These are phyloP conservation scores for Phyllotis vaccarum DNA, from an alignment of 2,797 vertebrate genomes.

Conservation along the genomic window DNA sequence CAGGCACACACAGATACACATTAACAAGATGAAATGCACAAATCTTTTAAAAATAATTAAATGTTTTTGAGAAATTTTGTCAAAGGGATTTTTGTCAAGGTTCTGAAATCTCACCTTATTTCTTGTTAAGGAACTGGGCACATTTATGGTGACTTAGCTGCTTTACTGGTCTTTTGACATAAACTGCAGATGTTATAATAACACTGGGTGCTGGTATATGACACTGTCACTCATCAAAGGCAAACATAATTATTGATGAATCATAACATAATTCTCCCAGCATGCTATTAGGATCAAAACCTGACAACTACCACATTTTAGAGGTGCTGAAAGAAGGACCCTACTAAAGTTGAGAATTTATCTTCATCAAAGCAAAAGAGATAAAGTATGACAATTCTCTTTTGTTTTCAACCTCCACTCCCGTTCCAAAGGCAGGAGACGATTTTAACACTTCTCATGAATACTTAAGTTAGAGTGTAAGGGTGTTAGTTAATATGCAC, in stretches of 20 bases:
- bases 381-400: constrained; percentile 37
- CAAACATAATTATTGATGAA: constrained; percentile 34
- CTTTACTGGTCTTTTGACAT: neutral
- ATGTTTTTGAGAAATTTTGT: neutral
- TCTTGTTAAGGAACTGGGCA: neutral
- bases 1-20: neutral
- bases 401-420: constrained; percentile 11
- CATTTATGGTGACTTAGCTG: neutral
- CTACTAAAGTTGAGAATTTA: constrained; percentile 3
- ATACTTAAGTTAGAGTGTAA: constrained; percentile 61
- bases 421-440: constrained; percentile 22
- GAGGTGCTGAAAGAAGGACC: neutral
- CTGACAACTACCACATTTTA: neutral
- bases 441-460: constrained; percentile 62
- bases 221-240: neutral
- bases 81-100: neutral
- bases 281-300: neutral
- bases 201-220: neutral
- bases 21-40: neutral
- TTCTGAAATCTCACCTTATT: neutral
- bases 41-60: neutral
- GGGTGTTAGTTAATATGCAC: neutral
- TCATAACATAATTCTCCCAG: neutral
- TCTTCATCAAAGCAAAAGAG: neutral
- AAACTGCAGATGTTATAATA: neutral